A percentile compares a stretch with the other conserved stretches of the same genome.
Evolutionary conservation across 2,113 vertebrate species (phyloP).

Genomic region (Brachypodius melanocephalos): DNA sequence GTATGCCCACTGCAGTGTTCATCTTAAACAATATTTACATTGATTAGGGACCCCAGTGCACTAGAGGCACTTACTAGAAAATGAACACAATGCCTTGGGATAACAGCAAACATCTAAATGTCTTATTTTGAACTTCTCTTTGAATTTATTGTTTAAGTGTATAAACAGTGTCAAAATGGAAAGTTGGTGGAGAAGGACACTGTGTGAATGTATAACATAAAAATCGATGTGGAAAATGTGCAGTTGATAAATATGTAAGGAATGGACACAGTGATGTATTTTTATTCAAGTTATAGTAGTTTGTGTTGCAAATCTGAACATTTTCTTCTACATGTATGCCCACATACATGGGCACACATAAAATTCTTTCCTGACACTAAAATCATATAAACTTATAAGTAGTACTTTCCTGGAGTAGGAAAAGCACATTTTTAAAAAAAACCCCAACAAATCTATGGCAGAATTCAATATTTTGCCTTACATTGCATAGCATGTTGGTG

Average conservation of each 20-base stretch:
- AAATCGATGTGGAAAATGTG: background rate
- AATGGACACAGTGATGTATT: background rate
- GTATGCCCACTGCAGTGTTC: conserved; percentile 75
- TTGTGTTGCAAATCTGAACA: background rate
- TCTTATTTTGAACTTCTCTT: background rate
- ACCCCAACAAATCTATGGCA: background rate
- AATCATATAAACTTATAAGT: background rate
- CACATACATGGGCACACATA: no score
- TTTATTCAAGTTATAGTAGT: background rate
- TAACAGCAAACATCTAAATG: background rate
- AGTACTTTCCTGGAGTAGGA: background rate
- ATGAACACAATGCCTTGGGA: conserved; percentile 57
- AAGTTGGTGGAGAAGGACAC: background rate
- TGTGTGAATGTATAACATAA: background rate
- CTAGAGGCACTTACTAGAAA: conserved; percentile 48
- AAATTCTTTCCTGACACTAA: background rate
- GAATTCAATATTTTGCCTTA: background rate
- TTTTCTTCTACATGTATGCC: background rate
- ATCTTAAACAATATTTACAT: conserved; percentile 74
- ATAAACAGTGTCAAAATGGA: background rate
- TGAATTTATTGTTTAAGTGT: background rate
- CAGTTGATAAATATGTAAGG: background rate
- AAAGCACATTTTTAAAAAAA: background rate
- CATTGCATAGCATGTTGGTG: background rate
- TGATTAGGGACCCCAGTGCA: conserved; percentile 69